Evolutionary conservation across 2,113 vertebrate species (phyloP), one percentile per base, ranked within the genome.

Genomic region (Brachypodius melanocephalos): DNA sequence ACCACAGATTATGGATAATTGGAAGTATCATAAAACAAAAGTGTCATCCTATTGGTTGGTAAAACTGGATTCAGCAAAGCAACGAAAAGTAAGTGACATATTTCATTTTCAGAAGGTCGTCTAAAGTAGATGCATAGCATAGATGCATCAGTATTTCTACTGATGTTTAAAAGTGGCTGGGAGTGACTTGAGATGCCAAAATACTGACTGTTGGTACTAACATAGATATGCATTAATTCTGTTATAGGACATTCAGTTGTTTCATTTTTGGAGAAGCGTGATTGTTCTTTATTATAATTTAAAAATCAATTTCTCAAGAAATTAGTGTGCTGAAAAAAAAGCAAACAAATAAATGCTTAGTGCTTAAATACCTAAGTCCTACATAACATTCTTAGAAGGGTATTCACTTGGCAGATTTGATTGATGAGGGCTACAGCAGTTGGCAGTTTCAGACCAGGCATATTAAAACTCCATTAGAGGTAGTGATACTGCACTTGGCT

Each of bases 21-120:
- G 99, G 99, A 99, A 99, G 83, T 98, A 98, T 94, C 99, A 99
- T 97, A 99, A 99, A 98, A 98, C 99, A 97, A 99, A 99, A 97
- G 99, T 99, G 72, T 99, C 99, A 80, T 99, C 99, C 38, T 99
- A 98, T 83, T 99, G 99, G 99, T 97, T 99, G 59, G 98, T 99
- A 96, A 99, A 99, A 97, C 96, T 99, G 97, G 99, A 99, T 95
- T 98, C 99, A 71, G 98, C 96, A 81, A 99, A 99, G 97, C 99
- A 99, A 92, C 98, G 99, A 83, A 99, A 99, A 98, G 99, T 99
- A 92, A 98, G 98, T 96, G 34, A 65, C 43, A 2, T 20, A 38
- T 21, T 88, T 87, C 1, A 45, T 20, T 66, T 82, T 77, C 61
- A 22, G 67, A 20, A 91, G 31, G 28, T 81, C 12, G 6, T 58